These are phyloP conservation scores for Rhabdophis nuchalis DNA, from an alignment of 2,797 vertebrate genomes.

Conservation along the genomic window DNA sequence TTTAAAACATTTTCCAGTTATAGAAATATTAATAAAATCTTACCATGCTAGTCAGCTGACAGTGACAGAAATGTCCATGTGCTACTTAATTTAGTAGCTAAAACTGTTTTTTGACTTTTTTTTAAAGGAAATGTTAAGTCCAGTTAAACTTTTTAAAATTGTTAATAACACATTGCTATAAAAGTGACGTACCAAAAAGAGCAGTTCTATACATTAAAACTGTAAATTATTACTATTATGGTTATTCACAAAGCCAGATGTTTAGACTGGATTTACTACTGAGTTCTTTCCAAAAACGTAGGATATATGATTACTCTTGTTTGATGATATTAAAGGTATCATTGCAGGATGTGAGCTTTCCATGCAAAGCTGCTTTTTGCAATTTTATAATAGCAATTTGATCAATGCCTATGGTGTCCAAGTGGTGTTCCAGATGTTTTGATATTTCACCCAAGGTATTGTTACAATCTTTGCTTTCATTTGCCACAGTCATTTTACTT, in stretches of 20 bases:
- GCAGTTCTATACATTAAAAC: conserved; percentile 1
- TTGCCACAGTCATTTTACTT: background rate
- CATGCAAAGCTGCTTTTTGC: background rate
- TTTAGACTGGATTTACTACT: background rate
- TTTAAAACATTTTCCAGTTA: background rate
- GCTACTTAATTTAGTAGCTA: background rate
- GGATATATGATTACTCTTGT: background rate
- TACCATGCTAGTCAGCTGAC: background rate
- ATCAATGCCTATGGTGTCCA: background rate
- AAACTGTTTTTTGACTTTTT: background rate
- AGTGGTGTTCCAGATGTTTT: background rate
- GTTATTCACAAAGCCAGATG: background rate
- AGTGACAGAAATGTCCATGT: background rate
- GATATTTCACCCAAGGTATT: background rate
- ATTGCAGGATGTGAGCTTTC: background rate
- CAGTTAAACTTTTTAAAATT: background rate
- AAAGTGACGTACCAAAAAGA: conserved; percentile 29
- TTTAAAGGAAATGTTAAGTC: background rate
- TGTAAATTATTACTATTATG: background rate
- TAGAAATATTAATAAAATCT: background rate
- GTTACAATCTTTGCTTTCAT: background rate
- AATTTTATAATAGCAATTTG: background rate
- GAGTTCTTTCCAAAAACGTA: background rate
- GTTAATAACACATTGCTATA: background rate
- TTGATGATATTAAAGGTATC: background rate